Evolutionary conservation across 2,888 invertebrate species (phyloP), one percentile per base, ranked within the genome.

Genomic region (Caradrina kadenii): DNA sequence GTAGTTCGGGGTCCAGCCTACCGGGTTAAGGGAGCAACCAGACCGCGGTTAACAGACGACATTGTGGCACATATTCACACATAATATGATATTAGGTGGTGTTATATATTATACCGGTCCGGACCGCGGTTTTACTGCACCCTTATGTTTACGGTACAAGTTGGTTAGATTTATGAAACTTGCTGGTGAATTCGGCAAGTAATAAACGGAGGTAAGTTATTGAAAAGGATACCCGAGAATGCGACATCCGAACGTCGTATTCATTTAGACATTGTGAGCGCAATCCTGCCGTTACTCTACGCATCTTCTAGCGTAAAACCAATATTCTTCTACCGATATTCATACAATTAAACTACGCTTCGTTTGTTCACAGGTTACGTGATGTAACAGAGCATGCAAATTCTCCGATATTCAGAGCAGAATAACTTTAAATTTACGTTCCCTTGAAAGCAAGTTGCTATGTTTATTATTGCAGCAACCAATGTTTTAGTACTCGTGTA

Each of bases 341-440:
- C 59, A 52, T 31, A 63, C 2, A 15, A 56, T 21, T 39, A 63
- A 35, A 22, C 59, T 70, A 63, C 50, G 22, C 19, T 64, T 76
- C 7, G 26, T 56, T 69, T 58, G 52, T 72, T 68, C 66, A 67
- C 63, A 75, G 56, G 42, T 74, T 61, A 63, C 60, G 49, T 64
- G 42, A 63, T 64, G 15, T 55, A 45, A 63, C 39, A 63, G 52
- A 19, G 11, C 59, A 74, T 65, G 54, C 60, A 70, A 73, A 64
- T 64, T 73, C 68, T 62, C 76, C 73, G 72, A 82, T 78, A 82
- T 67, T 69, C 54, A 73, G 54, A 64, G 15, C 1, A 0, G 58
- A 45, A 42, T 35, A 55, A 42, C n/a, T 50, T 54, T 11, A 1
- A 39, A 22, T 61, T 49, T 22, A 64, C 1, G 2, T 62, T 60